These are phyloP conservation scores for Falcaria lacertinaria DNA, from an alignment of 2,888 invertebrate genomes.

Conservation along the genomic window DNA sequence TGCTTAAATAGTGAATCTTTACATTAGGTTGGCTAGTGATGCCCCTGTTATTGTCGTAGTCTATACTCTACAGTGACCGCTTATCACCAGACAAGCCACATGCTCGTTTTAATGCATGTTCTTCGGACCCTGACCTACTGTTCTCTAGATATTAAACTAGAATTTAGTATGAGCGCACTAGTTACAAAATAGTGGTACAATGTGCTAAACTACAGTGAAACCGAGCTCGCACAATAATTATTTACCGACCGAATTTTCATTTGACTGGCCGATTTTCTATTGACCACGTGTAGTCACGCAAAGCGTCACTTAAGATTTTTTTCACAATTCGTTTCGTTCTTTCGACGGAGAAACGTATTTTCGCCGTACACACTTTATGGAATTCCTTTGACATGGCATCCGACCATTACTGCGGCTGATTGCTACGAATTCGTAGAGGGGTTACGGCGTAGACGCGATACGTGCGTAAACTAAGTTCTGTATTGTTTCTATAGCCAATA, in stretches of 20 bases:
- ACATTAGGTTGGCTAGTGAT: too few species aligned
- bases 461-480: slow-evolving; percentile 33
- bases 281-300: slow-evolving; percentile 67
- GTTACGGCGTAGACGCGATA: slow-evolving; percentile 33
- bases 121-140: too few species aligned
- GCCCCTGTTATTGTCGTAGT: too few species aligned
- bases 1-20: too few species aligned
- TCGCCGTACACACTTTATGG: slow-evolving; percentile 50
- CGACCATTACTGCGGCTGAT: slow-evolving; percentile 68
- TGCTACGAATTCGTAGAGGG: slow-evolving; percentile 50
- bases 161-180: too few species aligned
- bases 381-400: slow-evolving; percentile 74
- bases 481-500: slow-evolving; percentile 15
- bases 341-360: slow-evolving; percentile 37
- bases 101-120: too few species aligned
- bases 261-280: slow-evolving; percentile 46
- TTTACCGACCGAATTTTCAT: slow-evolving; percentile 14
- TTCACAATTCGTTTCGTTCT: slow-evolving; percentile 42
- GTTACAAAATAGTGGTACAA: neutral
- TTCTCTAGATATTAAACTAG: neutral
- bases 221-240: slow-evolving; percentile 6
- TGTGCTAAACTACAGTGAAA: slow-evolving; percentile 1
- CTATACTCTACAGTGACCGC: too few species aligned
- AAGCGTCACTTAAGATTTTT: slow-evolving; percentile 70
- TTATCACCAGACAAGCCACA: too few species aligned